A percentile compares a stretch with the other conserved stretches of the same genome.
Conservation (phyloP, 2,888 invertebrate species). For the Venusia cambrica region DNA sequence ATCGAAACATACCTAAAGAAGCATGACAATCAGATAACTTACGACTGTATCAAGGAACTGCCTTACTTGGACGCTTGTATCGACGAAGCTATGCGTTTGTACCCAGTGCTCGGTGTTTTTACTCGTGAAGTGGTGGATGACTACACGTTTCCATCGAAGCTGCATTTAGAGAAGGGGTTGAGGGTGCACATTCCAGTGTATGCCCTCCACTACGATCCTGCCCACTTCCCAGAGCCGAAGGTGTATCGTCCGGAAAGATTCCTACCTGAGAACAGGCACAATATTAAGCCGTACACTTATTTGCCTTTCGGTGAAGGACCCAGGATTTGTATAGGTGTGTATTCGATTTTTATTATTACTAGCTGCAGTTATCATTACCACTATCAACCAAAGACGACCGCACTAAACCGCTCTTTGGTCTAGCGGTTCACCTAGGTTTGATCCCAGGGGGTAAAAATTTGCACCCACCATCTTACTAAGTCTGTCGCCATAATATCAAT, state of each 20-base stretch:
- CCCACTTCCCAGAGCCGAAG: conserved; percentile 54
- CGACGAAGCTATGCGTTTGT: conserved; percentile 49
- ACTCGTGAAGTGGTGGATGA: conserved; percentile 53
- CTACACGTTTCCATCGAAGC: conserved; percentile 50
- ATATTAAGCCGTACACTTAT: conserved; percentile 52
- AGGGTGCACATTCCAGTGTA: conserved; percentile 57
- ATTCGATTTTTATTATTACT: too few relatives aligned
- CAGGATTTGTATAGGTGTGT: conserved; percentile 59
- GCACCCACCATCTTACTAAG: too few relatives aligned
- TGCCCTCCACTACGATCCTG: conserved; percentile 49
- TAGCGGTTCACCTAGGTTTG: too few relatives aligned
- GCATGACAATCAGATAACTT: conserved; percentile 38
- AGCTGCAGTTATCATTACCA: too few relatives aligned
- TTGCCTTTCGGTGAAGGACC: conserved; percentile 65
- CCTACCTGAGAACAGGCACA: conserved; percentile 39
- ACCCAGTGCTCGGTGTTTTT: conserved; percentile 51
- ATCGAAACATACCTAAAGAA: conserved; percentile 42
- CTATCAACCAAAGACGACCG: too few relatives aligned
- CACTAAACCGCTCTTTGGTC: too few relatives aligned
- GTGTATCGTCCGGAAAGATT: conserved; percentile 56
- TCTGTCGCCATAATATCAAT: too few relatives aligned
- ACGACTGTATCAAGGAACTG: conserved; percentile 42
- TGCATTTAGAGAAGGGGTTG: conserved; percentile 47
- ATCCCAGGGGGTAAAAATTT: too few relatives aligned
- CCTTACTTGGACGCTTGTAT: conserved; percentile 49